These are phyloP conservation scores for Nestor notabilis DNA, from an alignment of 2,113 vertebrate species.

Conservation along the genomic window DNA sequence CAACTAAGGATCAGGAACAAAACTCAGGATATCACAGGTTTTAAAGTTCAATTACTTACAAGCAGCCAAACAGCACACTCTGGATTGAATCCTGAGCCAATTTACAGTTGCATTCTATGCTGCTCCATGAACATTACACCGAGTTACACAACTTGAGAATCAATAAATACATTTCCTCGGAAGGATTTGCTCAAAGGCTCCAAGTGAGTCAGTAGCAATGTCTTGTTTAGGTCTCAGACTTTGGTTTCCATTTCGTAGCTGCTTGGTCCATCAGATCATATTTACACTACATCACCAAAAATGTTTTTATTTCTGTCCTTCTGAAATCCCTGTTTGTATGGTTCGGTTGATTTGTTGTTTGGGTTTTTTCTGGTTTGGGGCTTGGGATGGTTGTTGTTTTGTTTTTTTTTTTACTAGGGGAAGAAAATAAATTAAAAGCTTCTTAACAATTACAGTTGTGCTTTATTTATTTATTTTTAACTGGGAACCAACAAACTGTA, in stretches of 20 bases:
- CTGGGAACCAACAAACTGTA: background rate
- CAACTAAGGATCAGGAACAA: background rate
- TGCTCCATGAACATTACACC: background rate
- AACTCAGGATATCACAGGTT: background rate
- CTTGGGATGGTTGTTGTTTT: background rate
- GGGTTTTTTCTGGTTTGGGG: background rate
- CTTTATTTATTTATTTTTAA: background rate
- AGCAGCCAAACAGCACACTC: background rate
- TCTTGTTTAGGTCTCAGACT: background rate
- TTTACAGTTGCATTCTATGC: background rate
- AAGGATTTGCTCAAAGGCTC: background rate
- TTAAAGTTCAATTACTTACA: constrained; percentile 34
- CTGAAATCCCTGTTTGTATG: background rate
- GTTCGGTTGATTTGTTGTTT: background rate
- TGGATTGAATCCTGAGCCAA: background rate
- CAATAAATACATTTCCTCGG: background rate
- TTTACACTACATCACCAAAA: background rate
- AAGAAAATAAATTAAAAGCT: constrained; percentile 11
- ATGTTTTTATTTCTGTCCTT: background rate
- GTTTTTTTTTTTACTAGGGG: background rate
- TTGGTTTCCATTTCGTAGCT: background rate
- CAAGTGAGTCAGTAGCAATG: background rate
- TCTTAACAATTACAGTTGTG: background rate
- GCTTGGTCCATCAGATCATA: background rate
- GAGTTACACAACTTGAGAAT: background rate